Percentiles rank a stretch among this genome's conserved stretches.
phyloP scores from a whole-genome alignment of 2,888 invertebrate genomes.

The Ectropis crepuscularia region DNA sequence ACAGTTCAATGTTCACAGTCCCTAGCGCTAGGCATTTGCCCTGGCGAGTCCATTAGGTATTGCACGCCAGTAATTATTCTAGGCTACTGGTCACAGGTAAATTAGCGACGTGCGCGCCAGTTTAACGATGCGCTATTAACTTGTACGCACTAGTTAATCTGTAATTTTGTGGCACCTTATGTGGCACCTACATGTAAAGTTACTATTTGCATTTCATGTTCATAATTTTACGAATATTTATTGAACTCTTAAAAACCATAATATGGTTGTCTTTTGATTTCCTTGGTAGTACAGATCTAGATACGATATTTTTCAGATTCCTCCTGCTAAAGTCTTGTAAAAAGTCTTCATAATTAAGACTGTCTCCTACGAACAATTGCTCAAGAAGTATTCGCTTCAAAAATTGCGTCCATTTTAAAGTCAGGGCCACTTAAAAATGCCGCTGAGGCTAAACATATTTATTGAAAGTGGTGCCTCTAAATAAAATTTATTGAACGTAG shows the following conservation, averaged over 20 bases:
- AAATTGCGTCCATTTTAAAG: too few species aligned
- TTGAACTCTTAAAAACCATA: background rate
- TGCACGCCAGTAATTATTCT: constrained; percentile 30
- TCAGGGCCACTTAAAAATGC: too few species aligned
- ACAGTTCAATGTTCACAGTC: background rate
- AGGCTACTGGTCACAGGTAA: constrained; percentile 25
- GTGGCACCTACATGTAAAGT: background rate
- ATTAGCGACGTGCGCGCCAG: constrained; percentile 13
- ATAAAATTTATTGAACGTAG: too few species aligned
- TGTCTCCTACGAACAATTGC: too few species aligned
- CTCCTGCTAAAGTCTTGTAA: too few species aligned
- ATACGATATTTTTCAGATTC: too few species aligned
- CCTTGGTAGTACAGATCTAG: too few species aligned
- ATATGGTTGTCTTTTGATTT: background rate
- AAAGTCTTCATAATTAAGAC: too few species aligned
- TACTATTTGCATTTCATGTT: background rate
- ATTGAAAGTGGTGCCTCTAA: too few species aligned
- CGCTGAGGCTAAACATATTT: too few species aligned
- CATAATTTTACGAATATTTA: background rate
- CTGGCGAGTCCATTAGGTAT: constrained; percentile 15
- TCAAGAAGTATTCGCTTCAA: too few species aligned
- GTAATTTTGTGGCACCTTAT: constrained; percentile 6
- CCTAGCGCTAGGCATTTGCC: constrained; percentile 4
- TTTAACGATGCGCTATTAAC: constrained; percentile 16
- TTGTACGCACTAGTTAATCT: constrained; percentile 7